These are phyloP conservation scores for Drosophila micromelanica DNA, from an alignment of 1,140 invertebrate species.

Conservation along the genomic window DNA sequence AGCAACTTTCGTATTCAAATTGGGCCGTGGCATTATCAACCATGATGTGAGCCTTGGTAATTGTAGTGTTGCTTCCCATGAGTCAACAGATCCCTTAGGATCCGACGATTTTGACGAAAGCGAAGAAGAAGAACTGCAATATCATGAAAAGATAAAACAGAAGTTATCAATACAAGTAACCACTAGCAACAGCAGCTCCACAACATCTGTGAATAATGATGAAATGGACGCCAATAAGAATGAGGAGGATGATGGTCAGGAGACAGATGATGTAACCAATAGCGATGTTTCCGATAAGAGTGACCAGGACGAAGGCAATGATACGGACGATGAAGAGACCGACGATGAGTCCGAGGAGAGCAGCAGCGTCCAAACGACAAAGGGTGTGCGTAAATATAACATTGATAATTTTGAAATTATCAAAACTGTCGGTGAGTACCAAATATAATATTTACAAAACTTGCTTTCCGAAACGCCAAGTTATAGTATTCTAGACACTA, in stretches of 20 bases:
- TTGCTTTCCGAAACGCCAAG: too few relatives aligned
- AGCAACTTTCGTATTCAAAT: slow-evolving; percentile 77
- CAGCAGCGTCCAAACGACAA: slow-evolving; percentile 86
- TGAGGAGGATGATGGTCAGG: slow-evolving; percentile 52
- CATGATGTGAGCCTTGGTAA: slow-evolving; percentile 26
- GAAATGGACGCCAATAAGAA: slow-evolving; percentile 56
- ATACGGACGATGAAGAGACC: slow-evolving; percentile 77
- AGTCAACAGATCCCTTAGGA: slow-evolving; percentile 81
- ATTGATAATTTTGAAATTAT: slow-evolving; percentile 92
- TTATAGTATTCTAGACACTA: too few relatives aligned
- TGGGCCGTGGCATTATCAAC: slow-evolving; percentile 46
- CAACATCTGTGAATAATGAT: slow-evolving; percentile 53
- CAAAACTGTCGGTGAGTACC: slow-evolving; percentile 91
- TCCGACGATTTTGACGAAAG: slow-evolving; percentile 79
- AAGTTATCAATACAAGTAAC: slow-evolving; percentile 26
- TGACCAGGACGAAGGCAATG: slow-evolving; percentile 78
- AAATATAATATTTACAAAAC: background rate
- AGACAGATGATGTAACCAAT: slow-evolving; percentile 62
- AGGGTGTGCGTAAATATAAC: slow-evolving; percentile 89
- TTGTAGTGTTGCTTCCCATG: slow-evolving; percentile 68
- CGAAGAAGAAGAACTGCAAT: slow-evolving; percentile 47
- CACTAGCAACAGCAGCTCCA: slow-evolving; percentile 29
- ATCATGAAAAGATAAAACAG: slow-evolving; percentile 45
- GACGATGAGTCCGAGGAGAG: slow-evolving; percentile 75
- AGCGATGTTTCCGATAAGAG: slow-evolving; percentile 64